phyloP scores from a whole-genome alignment of 2,888 invertebrate genomes.

The Sesamia inferens region DNA sequence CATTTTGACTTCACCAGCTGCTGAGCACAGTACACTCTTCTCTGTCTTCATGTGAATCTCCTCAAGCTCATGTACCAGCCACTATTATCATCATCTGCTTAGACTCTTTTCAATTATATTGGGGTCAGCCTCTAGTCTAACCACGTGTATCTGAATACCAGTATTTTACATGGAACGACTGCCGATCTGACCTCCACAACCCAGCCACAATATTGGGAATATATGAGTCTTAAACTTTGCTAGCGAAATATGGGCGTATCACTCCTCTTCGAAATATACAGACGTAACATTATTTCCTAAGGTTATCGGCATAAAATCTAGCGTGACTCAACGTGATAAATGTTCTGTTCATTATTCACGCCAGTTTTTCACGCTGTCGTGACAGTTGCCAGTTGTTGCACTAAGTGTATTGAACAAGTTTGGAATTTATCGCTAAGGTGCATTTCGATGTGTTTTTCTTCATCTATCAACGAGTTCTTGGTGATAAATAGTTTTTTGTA shows the following conservation, averaged over 20 bases:
- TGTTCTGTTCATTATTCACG: constrained; percentile 41
- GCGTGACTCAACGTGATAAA: constrained; percentile 58
- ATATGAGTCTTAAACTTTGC: background rate
- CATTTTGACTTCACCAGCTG: no score
- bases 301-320: constrained; percentile 32
- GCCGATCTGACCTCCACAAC: no score
- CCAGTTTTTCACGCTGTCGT: constrained; percentile 42
- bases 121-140: no score
- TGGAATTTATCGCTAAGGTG: constrained; percentile 53
- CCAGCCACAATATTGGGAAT: background rate
- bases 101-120: no score
- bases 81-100: no score
- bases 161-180: no score
- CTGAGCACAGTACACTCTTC: no score
- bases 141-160: no score
- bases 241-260: background rate
- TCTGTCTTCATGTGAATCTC: no score
- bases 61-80: no score
- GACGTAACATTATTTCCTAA: background rate
- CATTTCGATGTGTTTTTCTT: constrained; percentile 40
- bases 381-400: constrained; percentile 48
- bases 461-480: constrained; percentile 25
- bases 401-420: constrained; percentile 61
- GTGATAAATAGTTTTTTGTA: constrained; percentile 39
- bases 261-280: background rate